Conservation (phyloP, 1,140 invertebrate species). For the Diachasmimorpha longicaudata region DNA sequence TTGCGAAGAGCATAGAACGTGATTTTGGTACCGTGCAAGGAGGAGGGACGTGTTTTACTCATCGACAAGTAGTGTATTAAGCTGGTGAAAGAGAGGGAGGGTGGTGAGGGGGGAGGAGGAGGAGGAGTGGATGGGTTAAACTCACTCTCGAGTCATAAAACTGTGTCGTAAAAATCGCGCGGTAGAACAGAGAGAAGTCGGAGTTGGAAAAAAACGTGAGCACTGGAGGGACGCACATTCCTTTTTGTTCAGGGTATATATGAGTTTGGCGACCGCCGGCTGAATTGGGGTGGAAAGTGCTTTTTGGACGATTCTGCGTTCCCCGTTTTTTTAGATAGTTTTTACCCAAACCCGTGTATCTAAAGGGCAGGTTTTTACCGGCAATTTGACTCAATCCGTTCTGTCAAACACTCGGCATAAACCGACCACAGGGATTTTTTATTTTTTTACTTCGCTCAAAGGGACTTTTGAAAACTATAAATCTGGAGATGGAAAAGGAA, state of each 20-base stretch:
- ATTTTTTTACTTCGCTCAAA: background rate
- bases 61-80: background rate
- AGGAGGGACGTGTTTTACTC: background rate
- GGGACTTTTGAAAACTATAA: background rate
- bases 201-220: background rate
- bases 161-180: slow-evolving; percentile 11
- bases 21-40: background rate
- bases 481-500: background rate
- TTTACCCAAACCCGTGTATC: background rate
- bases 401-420: background rate
- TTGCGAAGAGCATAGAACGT: background rate
- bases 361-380: slow-evolving; percentile 3
- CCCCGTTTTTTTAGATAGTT: background rate
- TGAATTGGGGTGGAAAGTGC: slow-evolving; percentile 18
- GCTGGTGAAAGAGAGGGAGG: background rate
- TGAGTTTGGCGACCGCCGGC: background rate
- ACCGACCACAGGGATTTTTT: background rate
- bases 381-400: slow-evolving; percentile 19
- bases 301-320: background rate
- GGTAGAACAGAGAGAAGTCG: background rate
- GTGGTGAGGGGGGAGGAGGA: background rate
- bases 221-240: background rate
- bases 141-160: slow-evolving; percentile 19
- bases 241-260: background rate
- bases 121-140: background rate